These are phyloP conservation scores for Microctenopoma lineatum DNA, from an alignment of 2,797 vertebrate genomes.

Conservation along the genomic window DNA sequence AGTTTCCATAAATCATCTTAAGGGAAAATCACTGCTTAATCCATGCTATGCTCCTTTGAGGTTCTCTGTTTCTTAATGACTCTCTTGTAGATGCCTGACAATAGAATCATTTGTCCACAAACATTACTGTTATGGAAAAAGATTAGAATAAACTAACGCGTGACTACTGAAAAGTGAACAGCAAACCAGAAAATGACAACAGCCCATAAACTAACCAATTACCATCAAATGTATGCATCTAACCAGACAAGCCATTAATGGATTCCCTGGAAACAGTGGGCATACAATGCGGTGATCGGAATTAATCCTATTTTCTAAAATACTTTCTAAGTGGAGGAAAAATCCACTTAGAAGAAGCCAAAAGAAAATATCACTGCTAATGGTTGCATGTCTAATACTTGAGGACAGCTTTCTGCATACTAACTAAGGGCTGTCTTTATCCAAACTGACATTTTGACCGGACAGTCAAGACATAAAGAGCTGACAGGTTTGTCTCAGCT, in stretches of 20 bases:
- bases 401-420: conserved; percentile 16
- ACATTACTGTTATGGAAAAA: conserved; percentile 27
- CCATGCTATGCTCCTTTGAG: conserved; percentile 32
- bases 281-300: not conserved
- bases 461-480: conserved; percentile 33
- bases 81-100: conserved; percentile 28
- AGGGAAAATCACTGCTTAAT: conserved; percentile 49
- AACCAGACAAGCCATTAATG: conserved; percentile 11
- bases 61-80: conserved; percentile 35
- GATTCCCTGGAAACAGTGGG: conserved; percentile 17
- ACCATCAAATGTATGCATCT: conserved; percentile 38
- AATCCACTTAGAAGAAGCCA: conserved; percentile 32
- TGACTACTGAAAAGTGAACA: conserved; percentile 53
- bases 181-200: conserved; percentile 2
- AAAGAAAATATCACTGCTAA: conserved; percentile 36
- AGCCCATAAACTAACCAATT: conserved; percentile 35
- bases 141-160: conserved; percentile 37
- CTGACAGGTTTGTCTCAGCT: conserved; percentile 53
- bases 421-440: conserved; percentile 46
- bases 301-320: conserved; percentile 16
- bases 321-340: not conserved
- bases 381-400: conserved; percentile 20
- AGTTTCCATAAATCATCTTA: conserved; percentile 61
- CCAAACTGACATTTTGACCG: conserved; percentile 49
- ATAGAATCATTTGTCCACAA: conserved; percentile 62